phyloP scores from a whole-genome alignment of 2,888 invertebrate species.

The Leptinotarsa rubiginosa region DNA sequence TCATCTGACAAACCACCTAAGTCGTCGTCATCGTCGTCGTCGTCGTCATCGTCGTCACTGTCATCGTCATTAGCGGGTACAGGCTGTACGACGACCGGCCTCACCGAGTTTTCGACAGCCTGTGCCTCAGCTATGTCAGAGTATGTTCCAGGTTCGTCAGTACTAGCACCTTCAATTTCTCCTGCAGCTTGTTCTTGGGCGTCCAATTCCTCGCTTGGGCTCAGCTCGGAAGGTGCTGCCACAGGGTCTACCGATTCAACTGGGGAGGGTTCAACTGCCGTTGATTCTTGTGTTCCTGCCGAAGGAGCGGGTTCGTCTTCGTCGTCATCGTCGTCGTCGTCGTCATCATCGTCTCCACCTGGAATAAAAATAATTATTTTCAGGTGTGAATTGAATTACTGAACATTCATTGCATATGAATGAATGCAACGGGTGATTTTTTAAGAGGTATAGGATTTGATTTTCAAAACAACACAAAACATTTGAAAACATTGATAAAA shows the following conservation, averaged over 20 bases:
- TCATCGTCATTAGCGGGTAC: slow-evolving; percentile 64
- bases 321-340: slow-evolving; percentile 55
- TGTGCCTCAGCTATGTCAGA: slow-evolving; percentile 45
- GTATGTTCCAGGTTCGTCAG: slow-evolving; percentile 43
- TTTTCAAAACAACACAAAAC: no score
- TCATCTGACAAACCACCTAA: slow-evolving; percentile 63
- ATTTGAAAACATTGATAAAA: no score
- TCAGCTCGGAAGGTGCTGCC: slow-evolving; percentile 60
- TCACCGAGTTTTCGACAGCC: slow-evolving; percentile 56
- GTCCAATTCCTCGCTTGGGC: slow-evolving; percentile 60
- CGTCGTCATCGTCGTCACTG: slow-evolving; percentile 67
- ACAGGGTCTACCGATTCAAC: slow-evolving; percentile 56
- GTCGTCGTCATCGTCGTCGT: slow-evolving; percentile 72
- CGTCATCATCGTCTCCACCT: slow-evolving; percentile 67
- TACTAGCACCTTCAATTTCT: slow-evolving; percentile 53
- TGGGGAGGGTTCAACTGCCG: slow-evolving; percentile 37
- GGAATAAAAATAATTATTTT: slow-evolving; percentile 60
- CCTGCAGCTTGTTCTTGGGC: slow-evolving; percentile 64
- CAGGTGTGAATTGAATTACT: not conserved
- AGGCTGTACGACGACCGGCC: slow-evolving; percentile 60
- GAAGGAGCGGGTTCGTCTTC: slow-evolving; percentile 70
- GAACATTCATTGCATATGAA: no score
- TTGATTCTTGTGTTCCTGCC: slow-evolving; percentile 66
- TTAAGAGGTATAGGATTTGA: no score
- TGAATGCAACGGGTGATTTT: no score